A percentile compares a stretch with the other conserved stretches of the same genome.
phyloP scores from a whole-genome alignment of 30 jellyfish, hydroid and myxozoan genomes.

The Aurelia coerulea region DNA sequence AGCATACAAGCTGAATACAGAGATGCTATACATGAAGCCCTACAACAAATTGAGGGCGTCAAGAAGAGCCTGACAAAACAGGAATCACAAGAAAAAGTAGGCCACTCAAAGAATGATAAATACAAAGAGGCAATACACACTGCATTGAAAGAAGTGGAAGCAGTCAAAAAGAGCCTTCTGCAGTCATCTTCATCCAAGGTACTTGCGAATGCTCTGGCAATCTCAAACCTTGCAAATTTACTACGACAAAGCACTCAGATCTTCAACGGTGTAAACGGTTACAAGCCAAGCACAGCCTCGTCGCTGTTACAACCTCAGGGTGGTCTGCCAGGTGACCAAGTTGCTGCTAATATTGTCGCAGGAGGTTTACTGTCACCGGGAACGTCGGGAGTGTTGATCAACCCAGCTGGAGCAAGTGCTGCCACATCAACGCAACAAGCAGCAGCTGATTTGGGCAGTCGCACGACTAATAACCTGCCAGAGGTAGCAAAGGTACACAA shows the following conservation, averaged over 20 bases:
- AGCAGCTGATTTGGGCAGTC: background rate
- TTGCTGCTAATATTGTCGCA: constrained; percentile 54
- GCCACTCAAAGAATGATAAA: constrained; percentile 29
- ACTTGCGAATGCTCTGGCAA: constrained; percentile 61
- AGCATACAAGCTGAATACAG: constrained; percentile 7
- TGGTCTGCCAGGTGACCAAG: constrained; percentile 17
- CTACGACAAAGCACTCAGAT: constrained; percentile 53
- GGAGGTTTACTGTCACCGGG: constrained; percentile 59
- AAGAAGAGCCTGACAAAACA: constrained; percentile 33
- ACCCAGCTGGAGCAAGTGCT: constrained; percentile 41
- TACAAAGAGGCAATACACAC: constrained; percentile 51
- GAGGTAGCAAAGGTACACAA: constrained; percentile 21
- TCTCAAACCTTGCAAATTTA: constrained; percentile 62
- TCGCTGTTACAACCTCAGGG: background rate
- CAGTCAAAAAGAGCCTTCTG: constrained; percentile 56
- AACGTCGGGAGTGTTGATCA: constrained; percentile 46
- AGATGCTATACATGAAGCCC: constrained; percentile 51
- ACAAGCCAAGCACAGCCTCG: background rate
- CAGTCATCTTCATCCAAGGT: constrained; percentile 46
- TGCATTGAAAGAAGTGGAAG: constrained; percentile 57
- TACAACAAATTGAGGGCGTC: constrained; percentile 56
- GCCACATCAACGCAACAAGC: no score
- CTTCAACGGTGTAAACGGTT: constrained; percentile 45
- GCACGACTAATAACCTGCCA: background rate
- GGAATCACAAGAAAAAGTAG: constrained; percentile 20